These are phyloP conservation scores for Eristalis pertinax DNA, from an alignment of 2,888 invertebrate genomes.

Conservation along the genomic window DNA sequence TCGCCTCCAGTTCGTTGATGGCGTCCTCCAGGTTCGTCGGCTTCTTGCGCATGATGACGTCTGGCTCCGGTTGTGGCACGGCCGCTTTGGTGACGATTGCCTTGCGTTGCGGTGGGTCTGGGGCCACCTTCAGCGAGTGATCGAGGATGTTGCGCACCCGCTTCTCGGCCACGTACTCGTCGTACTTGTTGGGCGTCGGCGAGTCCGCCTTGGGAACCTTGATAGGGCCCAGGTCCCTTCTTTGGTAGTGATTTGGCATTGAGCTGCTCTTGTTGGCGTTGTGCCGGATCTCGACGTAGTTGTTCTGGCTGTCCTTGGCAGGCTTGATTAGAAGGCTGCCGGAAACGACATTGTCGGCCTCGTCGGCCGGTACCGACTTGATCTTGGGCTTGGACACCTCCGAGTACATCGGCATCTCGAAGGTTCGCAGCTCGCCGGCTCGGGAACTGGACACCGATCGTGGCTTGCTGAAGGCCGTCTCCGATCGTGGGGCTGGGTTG, in stretches of 20 bases:
- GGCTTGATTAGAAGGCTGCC: slow-evolving; percentile 80
- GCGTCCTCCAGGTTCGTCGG: slow-evolving; percentile 93
- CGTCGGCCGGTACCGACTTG: slow-evolving; percentile 66
- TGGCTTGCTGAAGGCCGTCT: slow-evolving; percentile 75
- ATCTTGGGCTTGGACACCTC: slow-evolving; percentile 79
- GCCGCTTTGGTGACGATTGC: slow-evolving; percentile 40
- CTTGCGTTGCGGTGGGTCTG: slow-evolving; percentile 78
- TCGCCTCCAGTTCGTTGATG: slow-evolving; percentile 93
- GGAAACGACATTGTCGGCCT: slow-evolving; percentile 76
- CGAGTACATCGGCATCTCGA: slow-evolving; percentile 79
- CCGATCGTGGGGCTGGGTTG: slow-evolving; percentile 61
- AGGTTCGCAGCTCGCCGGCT: slow-evolving; percentile 76
- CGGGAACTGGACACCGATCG: slow-evolving; percentile 79
- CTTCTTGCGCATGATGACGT: slow-evolving; percentile 82
- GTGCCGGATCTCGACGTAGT: slow-evolving; percentile 78
- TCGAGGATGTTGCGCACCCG: slow-evolving; percentile 75
- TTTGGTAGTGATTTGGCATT: slow-evolving; percentile 80
- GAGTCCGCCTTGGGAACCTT: slow-evolving; percentile 61
- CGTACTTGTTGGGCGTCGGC: slow-evolving; percentile 79
- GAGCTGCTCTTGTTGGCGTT: slow-evolving; percentile 78
- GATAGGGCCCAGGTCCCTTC: slow-evolving; percentile 61
- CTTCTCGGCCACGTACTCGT: slow-evolving; percentile 80
- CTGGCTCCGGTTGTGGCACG: slow-evolving; percentile 75
- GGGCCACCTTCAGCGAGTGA: slow-evolving; percentile 68
- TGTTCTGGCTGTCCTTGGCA: slow-evolving; percentile 75